Percentiles rank a stretch among this genome's conserved stretches.
Evolutionary conservation across 2,888 invertebrate species (phyloP).

Genomic region (Melieria crassipennis): DNA sequence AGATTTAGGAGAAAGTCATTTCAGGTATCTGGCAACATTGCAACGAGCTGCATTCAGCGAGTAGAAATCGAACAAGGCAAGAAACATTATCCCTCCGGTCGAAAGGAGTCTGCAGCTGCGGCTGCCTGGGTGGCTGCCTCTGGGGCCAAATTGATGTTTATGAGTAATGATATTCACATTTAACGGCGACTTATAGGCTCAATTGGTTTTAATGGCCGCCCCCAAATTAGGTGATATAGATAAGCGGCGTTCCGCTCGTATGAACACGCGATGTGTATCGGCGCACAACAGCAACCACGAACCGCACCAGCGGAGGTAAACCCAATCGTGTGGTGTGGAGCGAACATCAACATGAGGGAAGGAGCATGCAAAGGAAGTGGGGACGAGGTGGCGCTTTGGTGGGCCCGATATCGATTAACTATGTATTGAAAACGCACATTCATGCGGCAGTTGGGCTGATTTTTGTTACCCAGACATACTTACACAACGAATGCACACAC

Average conservation of each 20-base stretch:
- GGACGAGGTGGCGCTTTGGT: too few species aligned
- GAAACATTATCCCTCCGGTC: too few species aligned
- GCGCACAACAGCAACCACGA: neutral
- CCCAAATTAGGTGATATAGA: slow-evolving; percentile 35
- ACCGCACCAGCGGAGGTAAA: neutral
- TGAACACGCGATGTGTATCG: slow-evolving; percentile 10
- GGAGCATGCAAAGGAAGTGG: neutral
- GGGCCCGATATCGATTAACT: too few species aligned
- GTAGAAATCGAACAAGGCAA: too few species aligned
- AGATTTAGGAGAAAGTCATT: too few species aligned
- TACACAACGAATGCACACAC: neutral
- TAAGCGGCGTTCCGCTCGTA: slow-evolving; percentile 37
- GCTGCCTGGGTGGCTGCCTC: too few species aligned
- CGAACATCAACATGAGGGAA: neutral
- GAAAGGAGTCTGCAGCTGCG: too few species aligned
- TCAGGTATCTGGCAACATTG: too few species aligned
- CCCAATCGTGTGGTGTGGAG: slow-evolving; percentile 11
- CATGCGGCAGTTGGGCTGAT: too few species aligned
- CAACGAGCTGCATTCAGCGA: too few species aligned
- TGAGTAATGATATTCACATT: slow-evolving; percentile 34
- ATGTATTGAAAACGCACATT: too few species aligned
- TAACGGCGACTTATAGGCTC: slow-evolving; percentile 39
- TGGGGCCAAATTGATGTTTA: slow-evolving; percentile 31
- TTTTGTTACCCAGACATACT: neutral
- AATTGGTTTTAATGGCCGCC: slow-evolving; percentile 34